Conservation (phyloP, 2,888 invertebrate species). For the Drosophila recens region DNA sequence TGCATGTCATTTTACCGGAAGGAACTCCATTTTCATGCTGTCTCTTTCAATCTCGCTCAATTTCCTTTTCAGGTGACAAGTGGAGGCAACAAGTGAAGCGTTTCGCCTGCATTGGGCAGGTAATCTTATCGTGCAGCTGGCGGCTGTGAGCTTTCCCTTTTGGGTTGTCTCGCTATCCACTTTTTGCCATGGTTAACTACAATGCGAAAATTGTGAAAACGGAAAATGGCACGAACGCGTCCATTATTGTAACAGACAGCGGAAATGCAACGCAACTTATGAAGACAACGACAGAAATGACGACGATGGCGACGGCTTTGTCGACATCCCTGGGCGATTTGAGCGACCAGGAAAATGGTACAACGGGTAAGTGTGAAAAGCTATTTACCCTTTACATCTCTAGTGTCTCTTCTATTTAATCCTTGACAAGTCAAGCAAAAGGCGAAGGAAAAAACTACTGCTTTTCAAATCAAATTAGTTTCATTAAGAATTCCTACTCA, state of each 20-base stretch:
- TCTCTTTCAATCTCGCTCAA: slow-evolving; percentile 15
- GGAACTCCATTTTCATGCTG: slow-evolving; percentile 31
- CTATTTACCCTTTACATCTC: neutral
- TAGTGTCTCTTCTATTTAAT: slow-evolving; percentile 18
- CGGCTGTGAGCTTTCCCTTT: slow-evolving; percentile 60
- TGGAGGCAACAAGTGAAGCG: slow-evolving; percentile 61
- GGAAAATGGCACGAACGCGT: slow-evolving; percentile 78
- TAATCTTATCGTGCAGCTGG: slow-evolving; percentile 68
- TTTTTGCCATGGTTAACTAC: slow-evolving; percentile 72
- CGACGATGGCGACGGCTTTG: slow-evolving; percentile 50
- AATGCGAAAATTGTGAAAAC: slow-evolving; percentile 80
- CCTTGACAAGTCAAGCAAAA: slow-evolving; percentile 1
- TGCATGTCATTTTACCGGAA: slow-evolving; percentile 25
- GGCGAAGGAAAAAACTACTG: slow-evolving; percentile 7
- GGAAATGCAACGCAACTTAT: slow-evolving; percentile 62
- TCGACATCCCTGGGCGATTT: slow-evolving; percentile 68
- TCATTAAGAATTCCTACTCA: slow-evolving; percentile 40
- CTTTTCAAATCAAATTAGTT: slow-evolving; percentile 63
- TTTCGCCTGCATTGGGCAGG: slow-evolving; percentile 50
- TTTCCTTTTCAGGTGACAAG: slow-evolving; percentile 35
- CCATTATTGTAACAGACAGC: slow-evolving; percentile 58
- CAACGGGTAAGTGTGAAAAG: slow-evolving; percentile 78
- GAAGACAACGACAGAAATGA: slow-evolving; percentile 50
- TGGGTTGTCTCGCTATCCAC: slow-evolving; percentile 18
- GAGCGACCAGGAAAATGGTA: slow-evolving; percentile 77